Percentiles rank a stretch among this genome's conserved stretches.
These are phyloP conservation scores for Hirtodrosophila duncani DNA, from an alignment of 2,888 invertebrate species.

Conservation along the genomic window DNA sequence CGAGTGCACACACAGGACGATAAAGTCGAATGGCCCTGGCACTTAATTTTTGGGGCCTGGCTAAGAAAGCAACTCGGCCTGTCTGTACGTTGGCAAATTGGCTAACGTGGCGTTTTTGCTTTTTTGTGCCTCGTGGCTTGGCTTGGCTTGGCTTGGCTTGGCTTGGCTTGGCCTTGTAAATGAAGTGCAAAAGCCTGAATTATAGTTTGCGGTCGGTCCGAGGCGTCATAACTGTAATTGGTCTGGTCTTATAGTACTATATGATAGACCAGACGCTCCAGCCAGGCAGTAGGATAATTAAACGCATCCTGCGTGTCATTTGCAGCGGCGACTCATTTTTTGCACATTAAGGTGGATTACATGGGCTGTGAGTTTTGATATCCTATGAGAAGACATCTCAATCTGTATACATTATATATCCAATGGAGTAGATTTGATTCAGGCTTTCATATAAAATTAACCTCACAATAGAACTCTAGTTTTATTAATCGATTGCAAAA, in stretches of 20 bases:
- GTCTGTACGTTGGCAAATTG: constrained; percentile 52
- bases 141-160: too few species aligned
- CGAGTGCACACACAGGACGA: constrained; percentile 60
- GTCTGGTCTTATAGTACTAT: constrained; percentile 2
- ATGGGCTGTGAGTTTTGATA: too few species aligned
- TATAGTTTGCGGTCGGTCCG: constrained; percentile 48
- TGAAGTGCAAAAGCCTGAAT: constrained; percentile 51
- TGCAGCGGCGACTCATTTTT: constrained; percentile 41
- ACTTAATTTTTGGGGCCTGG: constrained; percentile 35
- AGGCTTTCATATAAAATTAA: too few species aligned
- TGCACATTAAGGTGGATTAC: constrained; percentile 33
- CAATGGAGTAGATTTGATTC: too few species aligned
- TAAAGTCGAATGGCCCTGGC: constrained; percentile 55
- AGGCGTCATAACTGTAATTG: constrained; percentile 39
- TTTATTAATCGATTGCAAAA: too few species aligned
- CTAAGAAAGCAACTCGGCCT: too few species aligned
- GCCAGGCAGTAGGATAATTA: constrained; percentile 29
- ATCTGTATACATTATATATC: too few species aligned
- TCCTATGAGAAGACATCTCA: too few species aligned
- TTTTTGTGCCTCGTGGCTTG: constrained; percentile 3
- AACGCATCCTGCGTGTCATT: constrained; percentile 8
- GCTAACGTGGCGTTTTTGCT: constrained; percentile 34
- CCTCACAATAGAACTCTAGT: too few species aligned
- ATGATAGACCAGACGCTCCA: not conserved
- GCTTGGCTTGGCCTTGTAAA: constrained; percentile 7